phyloP scores from a whole-genome alignment of 2,888 invertebrate species.

The Oasisia sp. region DNA sequence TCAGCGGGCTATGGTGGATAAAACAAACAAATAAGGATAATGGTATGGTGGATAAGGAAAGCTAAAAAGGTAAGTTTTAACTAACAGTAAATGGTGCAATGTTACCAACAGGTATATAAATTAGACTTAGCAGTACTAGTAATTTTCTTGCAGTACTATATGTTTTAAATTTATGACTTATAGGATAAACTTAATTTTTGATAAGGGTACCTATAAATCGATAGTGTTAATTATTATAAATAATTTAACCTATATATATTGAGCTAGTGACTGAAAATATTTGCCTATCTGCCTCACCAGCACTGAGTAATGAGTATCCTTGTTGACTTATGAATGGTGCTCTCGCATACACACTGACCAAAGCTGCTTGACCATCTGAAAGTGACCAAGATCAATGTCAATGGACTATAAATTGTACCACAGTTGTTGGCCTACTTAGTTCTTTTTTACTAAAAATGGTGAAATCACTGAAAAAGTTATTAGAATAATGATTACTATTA shows the following conservation, averaged over 20 bases:
- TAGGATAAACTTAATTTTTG: too few relatives aligned
- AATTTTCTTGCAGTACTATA: too few relatives aligned
- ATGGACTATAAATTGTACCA: background rate
- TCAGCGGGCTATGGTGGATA: too few relatives aligned
- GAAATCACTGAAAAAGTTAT: background rate
- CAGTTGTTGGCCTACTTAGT: background rate
- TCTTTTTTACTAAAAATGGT: background rate
- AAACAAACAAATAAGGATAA: too few relatives aligned
- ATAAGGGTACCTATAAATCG: too few relatives aligned
- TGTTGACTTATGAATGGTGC: constrained; percentile 52
- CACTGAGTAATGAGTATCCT: constrained; percentile 53
- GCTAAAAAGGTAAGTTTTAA: too few relatives aligned
- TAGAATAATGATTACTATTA: background rate
- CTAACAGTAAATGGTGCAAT: too few relatives aligned
- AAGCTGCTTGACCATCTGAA: constrained; percentile 19
- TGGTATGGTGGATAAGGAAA: too few relatives aligned
- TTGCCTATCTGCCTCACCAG: constrained; percentile 46
- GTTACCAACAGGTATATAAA: too few relatives aligned
- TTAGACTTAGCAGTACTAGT: too few relatives aligned
- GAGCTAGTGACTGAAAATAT: background rate
- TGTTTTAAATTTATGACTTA: too few relatives aligned
- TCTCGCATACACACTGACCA: constrained; percentile 50
- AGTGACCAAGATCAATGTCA: background rate
- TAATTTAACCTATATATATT: background rate
- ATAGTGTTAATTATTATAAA: background rate